Evolutionary conservation across 2,797 vertebrate species (phyloP).

Genomic region (Anguilla marmorata): DNA sequence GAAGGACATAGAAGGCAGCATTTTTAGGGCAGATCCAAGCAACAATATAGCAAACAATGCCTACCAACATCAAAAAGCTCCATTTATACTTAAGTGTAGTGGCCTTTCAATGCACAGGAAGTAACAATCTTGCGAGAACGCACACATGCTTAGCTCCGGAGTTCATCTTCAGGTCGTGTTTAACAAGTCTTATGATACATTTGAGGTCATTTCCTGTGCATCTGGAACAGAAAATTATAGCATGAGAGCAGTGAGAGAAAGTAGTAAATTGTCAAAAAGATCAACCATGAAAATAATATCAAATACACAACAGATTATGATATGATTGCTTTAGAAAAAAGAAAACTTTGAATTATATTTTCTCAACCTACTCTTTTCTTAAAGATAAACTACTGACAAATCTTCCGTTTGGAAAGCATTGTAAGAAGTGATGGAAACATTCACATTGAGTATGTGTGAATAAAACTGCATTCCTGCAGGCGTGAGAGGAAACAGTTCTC

Average conservation of each 20-base stretch:
- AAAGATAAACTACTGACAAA: neutral
- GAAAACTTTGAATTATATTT: neutral
- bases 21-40: neutral
- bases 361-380: neutral
- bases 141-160: conserved; percentile 96
- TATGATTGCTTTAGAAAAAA: neutral
- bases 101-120: conserved; percentile 2
- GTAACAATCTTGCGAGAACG: conserved; percentile 56
- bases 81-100: neutral
- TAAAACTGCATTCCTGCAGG: neutral
- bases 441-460: neutral
- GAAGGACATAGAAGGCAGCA: neutral
- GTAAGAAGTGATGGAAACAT: neutral
- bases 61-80: neutral
- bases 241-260: neutral
- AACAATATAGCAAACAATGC: neutral
- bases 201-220: conserved; percentile 96
- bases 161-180: conserved; percentile 98
- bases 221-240: conserved; percentile 60
- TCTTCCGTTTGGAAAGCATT: neutral
- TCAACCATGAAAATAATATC: neutral
- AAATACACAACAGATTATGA: neutral
- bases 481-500: neutral
- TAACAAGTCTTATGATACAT: conserved; percentile 91
- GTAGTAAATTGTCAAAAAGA: neutral